Percentiles rank a stretch among this genome's conserved stretches.
phyloP scores from a whole-genome alignment of 2,113 vertebrate genomes.

The Triplophysa rosa region DNA sequence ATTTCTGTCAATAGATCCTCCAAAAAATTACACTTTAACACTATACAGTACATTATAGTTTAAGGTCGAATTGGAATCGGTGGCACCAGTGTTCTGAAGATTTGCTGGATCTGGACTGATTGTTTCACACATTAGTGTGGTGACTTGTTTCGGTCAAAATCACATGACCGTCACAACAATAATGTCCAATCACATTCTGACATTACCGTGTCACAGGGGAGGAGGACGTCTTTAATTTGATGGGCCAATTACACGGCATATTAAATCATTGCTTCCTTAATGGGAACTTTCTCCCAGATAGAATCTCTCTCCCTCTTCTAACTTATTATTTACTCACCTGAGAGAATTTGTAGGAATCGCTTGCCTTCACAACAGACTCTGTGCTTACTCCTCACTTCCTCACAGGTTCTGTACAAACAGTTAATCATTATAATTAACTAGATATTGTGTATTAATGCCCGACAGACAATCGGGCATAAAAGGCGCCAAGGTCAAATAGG shows the following conservation, averaged over 20 bases:
- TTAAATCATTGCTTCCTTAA: constrained; percentile 79
- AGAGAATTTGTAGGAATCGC: neutral
- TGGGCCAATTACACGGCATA: constrained; percentile 76
- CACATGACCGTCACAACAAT: constrained; percentile 61
- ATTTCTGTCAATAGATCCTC: too few species aligned
- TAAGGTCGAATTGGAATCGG: neutral
- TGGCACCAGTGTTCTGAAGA: constrained; percentile 60
- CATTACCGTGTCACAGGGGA: constrained; percentile 76
- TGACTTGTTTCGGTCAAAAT: constrained; percentile 58
- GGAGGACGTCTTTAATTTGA: constrained; percentile 77
- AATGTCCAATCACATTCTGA: constrained; percentile 73
- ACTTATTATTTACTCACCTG: neutral
- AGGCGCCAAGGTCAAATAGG: constrained; percentile 2
- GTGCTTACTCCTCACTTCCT: neutral
- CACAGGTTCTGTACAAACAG: neutral
- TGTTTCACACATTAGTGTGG: constrained; percentile 42
- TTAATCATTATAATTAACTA: constrained; percentile 29
- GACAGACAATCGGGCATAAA: constrained; percentile 6
- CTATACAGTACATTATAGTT: too few species aligned
- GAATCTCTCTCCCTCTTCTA: neutral
- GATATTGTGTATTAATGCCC: constrained; percentile 5
- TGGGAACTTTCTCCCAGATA: constrained; percentile 60
- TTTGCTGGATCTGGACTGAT: constrained; percentile 18
- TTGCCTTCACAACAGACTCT: neutral
- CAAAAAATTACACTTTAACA: too few species aligned